phyloP scores from a whole-genome alignment of 2,888 invertebrate genomes.

The Gisinianus flammeolus region DNA sequence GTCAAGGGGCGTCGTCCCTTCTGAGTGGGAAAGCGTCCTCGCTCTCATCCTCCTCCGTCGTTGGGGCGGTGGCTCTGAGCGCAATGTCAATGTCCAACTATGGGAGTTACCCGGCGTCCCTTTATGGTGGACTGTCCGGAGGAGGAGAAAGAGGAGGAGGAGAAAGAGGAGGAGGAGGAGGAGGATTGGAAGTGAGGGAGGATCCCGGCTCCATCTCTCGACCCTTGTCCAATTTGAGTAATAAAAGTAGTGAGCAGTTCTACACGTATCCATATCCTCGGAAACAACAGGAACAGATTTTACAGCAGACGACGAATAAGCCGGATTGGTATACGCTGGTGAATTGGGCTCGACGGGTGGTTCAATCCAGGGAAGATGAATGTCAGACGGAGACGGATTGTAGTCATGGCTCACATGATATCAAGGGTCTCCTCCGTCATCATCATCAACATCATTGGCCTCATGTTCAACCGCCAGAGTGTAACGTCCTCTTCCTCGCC shows the following conservation, averaged over 20 bases:
- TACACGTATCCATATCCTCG: slow-evolving; percentile 58
- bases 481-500: slow-evolving; percentile 85
- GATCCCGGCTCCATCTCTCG: slow-evolving; percentile 56
- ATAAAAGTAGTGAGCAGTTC: slow-evolving; percentile 58
- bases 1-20: too few relatives aligned
- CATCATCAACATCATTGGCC: slow-evolving; percentile 58
- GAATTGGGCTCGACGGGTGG: slow-evolving; percentile 58
- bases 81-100: neutral
- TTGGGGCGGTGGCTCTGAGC: too few relatives aligned
- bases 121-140: neutral
- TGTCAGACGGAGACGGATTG: slow-evolving; percentile 55
- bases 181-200: slow-evolving; percentile 28
- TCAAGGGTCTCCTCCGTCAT: slow-evolving; percentile 56
- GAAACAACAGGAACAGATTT: slow-evolving; percentile 53
- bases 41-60: neutral
- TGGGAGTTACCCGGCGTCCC: neutral
- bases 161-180: neutral
- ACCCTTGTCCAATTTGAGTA: slow-evolving; percentile 58
- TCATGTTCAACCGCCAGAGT: slow-evolving; percentile 71
- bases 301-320: slow-evolving; percentile 46
- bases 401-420: slow-evolving; percentile 57
- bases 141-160: neutral
- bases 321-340: slow-evolving; percentile 58
- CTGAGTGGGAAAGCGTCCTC: neutral
- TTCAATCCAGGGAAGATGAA: slow-evolving; percentile 58